phyloP scores from a whole-genome alignment of 2,888 invertebrate species.

The Monoplex corrugatus region DNA sequence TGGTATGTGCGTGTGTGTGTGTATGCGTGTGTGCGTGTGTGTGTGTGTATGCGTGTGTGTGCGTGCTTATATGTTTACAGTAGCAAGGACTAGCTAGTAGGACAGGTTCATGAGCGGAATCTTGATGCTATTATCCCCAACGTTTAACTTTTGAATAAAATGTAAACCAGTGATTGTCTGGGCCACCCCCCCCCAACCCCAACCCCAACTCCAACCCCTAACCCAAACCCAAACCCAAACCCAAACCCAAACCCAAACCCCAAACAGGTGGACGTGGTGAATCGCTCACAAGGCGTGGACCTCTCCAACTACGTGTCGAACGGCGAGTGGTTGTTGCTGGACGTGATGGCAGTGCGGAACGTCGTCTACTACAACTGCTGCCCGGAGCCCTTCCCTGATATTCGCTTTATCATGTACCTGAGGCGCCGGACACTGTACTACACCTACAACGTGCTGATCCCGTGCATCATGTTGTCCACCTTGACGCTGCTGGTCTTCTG shows the following conservation, averaged over 20 bases:
- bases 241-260: too few species aligned
- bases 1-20: too few species aligned
- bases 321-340: constrained; percentile 79
- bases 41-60: too few species aligned
- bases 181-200: not conserved
- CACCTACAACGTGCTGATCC: constrained; percentile 81
- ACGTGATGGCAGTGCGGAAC: constrained; percentile 73
- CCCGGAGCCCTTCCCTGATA: constrained; percentile 78
- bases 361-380: constrained; percentile 79
- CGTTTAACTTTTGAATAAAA: too few species aligned
- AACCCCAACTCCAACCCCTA: not conserved
- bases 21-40: too few species aligned
- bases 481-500: constrained; percentile 82
- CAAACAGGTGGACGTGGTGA: constrained; percentile 72
- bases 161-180: too few species aligned
- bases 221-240: too few species aligned
- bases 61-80: too few species aligned
- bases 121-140: too few species aligned
- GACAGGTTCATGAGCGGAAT: too few species aligned
- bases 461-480: constrained; percentile 82
- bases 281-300: constrained; percentile 75
- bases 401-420: constrained; percentile 83
- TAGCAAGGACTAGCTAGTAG: too few species aligned
- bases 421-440: constrained; percentile 82
- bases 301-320: constrained; percentile 78